Percentiles rank a stretch among this genome's conserved stretches.
Conservation (phyloP, 2,888 invertebrate genomes). For the Drosophila kambysellisi region DNA sequence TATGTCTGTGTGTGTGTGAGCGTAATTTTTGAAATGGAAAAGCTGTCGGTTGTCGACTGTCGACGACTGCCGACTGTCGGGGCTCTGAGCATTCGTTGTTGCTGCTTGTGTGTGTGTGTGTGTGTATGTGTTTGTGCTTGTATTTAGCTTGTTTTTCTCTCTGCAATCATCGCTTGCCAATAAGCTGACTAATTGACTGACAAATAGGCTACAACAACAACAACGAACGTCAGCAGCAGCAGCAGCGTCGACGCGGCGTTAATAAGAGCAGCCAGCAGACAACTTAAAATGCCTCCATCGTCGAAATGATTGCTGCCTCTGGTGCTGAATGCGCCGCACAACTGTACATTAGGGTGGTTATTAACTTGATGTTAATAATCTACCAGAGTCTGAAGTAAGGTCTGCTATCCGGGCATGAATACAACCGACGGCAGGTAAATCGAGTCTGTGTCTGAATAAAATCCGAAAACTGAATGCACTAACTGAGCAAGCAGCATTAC, state of each 20-base stretch:
- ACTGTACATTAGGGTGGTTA: conserved; percentile 78
- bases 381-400: conserved; percentile 10
- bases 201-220: conserved; percentile 68
- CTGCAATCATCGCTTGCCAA: conserved; percentile 80
- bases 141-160: conserved; percentile 75
- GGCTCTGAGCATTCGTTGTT: conserved; percentile 26
- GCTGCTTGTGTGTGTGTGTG: conserved; percentile 21
- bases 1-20: conserved; percentile 24
- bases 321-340: conserved; percentile 57
- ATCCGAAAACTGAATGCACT: background rate
- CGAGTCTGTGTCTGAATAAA: background rate
- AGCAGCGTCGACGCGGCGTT: conserved; percentile 48
- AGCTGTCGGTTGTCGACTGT: conserved; percentile 66
- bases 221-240: conserved; percentile 40
- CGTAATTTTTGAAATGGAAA: conserved; percentile 76
- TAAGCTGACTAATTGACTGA: conserved; percentile 80
- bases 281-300: conserved; percentile 58
- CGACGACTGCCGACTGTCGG: conserved; percentile 25
- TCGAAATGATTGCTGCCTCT: conserved; percentile 12
- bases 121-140: conserved; percentile 54
- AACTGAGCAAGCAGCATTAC: background rate
- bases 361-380: conserved; percentile 64
- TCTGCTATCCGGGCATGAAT: conserved; percentile 1
- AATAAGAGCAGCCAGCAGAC: conserved; percentile 70
- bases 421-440: conserved; percentile 3